These are phyloP conservation scores for Trachymyrmex septentrionalis DNA, from an alignment of 1,140 invertebrate species.

Conservation along the genomic window DNA sequence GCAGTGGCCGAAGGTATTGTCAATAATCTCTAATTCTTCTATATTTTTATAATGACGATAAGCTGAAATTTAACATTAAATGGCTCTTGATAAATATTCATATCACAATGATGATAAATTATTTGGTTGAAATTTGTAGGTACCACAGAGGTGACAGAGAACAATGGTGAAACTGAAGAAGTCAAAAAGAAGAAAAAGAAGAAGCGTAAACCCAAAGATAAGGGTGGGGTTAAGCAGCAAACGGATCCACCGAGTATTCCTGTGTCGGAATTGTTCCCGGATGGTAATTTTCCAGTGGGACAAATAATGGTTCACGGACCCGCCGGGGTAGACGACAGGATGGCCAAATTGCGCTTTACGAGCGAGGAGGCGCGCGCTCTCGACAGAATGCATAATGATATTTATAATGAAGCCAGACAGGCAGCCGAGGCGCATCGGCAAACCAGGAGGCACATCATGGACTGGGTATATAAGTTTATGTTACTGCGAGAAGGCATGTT, in stretches of 20 bases:
- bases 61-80: neutral
- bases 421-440: conserved; percentile 99
- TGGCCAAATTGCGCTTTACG: conserved; percentile 94
- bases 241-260: conserved; percentile 95
- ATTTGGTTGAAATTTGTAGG: neutral
- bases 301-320: conserved; percentile 93
- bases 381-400: conserved; percentile 94
- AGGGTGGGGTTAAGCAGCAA: conserved; percentile 88
- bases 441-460: conserved; percentile 86
- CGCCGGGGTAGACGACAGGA: conserved; percentile 91
- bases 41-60: neutral
- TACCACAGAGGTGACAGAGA: conserved; percentile 71
- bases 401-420: conserved; percentile 97
- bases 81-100: neutral
- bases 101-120: neutral
- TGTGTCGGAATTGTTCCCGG: conserved; percentile 93
- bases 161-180: conserved; percentile 83
- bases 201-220: conserved; percentile 86
- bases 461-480: conserved; percentile 77
- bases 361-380: conserved; percentile 96
- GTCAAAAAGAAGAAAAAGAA: conserved; percentile 91
- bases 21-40: neutral
- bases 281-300: conserved; percentile 93
- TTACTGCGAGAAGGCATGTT: neutral
- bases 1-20: conserved; percentile 74